Evolutionary conservation across 1,140 invertebrate species (phyloP).

Genomic region (Listronotus oregonensis): DNA sequence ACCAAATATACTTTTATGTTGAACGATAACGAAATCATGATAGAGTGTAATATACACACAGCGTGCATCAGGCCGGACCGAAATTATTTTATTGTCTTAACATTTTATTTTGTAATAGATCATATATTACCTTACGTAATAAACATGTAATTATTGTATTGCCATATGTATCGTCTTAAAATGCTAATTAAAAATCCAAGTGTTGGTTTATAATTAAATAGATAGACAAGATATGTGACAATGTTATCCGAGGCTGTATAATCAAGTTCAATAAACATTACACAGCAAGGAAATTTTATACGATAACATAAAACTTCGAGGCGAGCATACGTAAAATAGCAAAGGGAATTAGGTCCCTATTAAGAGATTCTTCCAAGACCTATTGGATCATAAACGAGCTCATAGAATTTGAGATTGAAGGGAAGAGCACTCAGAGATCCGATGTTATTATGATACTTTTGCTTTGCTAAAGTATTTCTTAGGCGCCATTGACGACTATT

Average conservation of each 20-base stretch:
- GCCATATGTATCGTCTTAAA: too few species aligned
- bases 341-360: conserved; percentile 29
- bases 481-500: conserved; percentile 20
- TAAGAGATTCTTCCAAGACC: conserved; percentile 29
- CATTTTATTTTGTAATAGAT: too few species aligned
- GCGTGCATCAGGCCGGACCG: too few species aligned
- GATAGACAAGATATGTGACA: too few species aligned
- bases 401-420: conserved; percentile 24
- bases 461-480: conserved; percentile 21
- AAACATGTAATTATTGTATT: too few species aligned
- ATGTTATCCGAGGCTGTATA: conserved; percentile 1
- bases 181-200: too few species aligned
- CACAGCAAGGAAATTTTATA: conserved; percentile 1
- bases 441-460: conserved; percentile 14
- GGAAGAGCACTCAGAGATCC: not conserved
- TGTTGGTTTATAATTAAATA: too few species aligned
- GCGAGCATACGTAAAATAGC: conserved; percentile 29
- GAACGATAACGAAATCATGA: too few species aligned
- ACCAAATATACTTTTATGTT: too few species aligned
- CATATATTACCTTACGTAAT: too few species aligned
- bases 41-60: too few species aligned
- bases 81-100: too few species aligned
- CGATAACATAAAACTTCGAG: conserved; percentile 24
- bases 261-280: conserved; percentile 14
- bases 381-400: conserved; percentile 26